Base-by-base conservation (phyloP, 2,888 invertebrate genomes). In the Epsilonema sp. region DNA sequence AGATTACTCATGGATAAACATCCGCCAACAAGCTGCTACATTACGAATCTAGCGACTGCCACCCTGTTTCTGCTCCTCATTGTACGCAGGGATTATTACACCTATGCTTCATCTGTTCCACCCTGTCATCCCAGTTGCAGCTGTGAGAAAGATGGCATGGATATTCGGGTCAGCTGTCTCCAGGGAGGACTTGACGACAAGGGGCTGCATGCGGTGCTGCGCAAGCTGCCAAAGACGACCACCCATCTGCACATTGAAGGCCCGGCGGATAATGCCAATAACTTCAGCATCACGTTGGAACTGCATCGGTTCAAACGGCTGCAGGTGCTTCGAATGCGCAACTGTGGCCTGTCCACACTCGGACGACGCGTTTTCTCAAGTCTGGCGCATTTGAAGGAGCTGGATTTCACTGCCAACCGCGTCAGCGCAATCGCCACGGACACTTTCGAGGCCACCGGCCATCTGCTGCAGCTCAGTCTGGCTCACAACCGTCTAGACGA, bases 371-470 rank as follows among this genome's bases (percentile, higher is more conserved):
- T 25, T 23, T 59, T 65, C 41, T 46, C 55, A 5, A 50, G 54
- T 25, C 74, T 78, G 62, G 69, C 65, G 3, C 73, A 76, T 43
- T 66, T 85, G 8, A 58, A 71, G 4, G 71, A 70, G 37, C 65
- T 85, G 48, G 74, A 78, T 37, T 39, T 62, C 1, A 53, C 57
- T 16, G 44, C 52, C 37, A 63, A 63, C 50, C 40, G 45, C 31
- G 45, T 61, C 23, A 47, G 46, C n/a, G 38, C 26, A 23, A 49
- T 61, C n/a, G 45, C 50, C 31, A 46, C 43, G n/a, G 48, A 49
- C 13, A 50, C 53, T 23, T 56, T 61, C 42, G 46, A 47, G 20
- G 45, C 50, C n/a, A 46, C 57, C 20, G 55, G 53, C 1, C 53
- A 54, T 19, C 53, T 67, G 22, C 55, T 55, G 36, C 49, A 54